Base-by-base conservation (phyloP, 2,888 invertebrate species). In the Tachina lurida region DNA sequence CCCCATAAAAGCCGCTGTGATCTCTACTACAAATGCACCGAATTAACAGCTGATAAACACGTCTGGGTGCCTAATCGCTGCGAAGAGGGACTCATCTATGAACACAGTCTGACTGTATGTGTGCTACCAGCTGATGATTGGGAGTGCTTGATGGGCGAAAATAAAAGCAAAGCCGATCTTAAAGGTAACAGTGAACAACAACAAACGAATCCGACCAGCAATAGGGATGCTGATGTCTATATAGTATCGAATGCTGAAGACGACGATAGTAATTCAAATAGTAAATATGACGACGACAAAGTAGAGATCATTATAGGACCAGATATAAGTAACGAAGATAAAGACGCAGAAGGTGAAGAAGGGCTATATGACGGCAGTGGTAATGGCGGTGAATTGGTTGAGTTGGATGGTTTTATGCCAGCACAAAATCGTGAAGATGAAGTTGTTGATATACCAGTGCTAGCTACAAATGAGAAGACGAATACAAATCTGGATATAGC, bases 91-190 rank as follows among this genome's bases (percentile, higher is more conserved):
- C 87, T 93, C 10, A 89, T 93, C 3, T 93, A 91, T 81, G 93
- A 93, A 71, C 90, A 90, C 41, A 90, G 89, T 84, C 87, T 93
- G n/a, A 89, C 88, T n/a, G 89, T 90, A 45, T 93, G 93, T 85
- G 93, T 93, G 12, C 67, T 93, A 47, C 92, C 93, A 5, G 93
- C 89, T n/a, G 93, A 93, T 45, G 91, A 93, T 75, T 93, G 93
- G 93, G 93, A 93, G 67, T 93, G 93, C 85, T 84, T 88, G 10
- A 87, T 90, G 5, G 89, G 88, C 2, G 91, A 91, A 2, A 56
- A 47, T 19, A 75, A 47, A 68, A 12, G 22, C 10, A 70, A 63
- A 4, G 54, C 43, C 39, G 62, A 49, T 49, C 13, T 12, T 17
- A 52, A 31, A 17, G n/a, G 17, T 15, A 81, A 41, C 17, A 49